Percentiles rank a stretch among this genome's conserved stretches.
phyloP scores from a whole-genome alignment of 2,888 invertebrate species.

The Macaria liturata region DNA sequence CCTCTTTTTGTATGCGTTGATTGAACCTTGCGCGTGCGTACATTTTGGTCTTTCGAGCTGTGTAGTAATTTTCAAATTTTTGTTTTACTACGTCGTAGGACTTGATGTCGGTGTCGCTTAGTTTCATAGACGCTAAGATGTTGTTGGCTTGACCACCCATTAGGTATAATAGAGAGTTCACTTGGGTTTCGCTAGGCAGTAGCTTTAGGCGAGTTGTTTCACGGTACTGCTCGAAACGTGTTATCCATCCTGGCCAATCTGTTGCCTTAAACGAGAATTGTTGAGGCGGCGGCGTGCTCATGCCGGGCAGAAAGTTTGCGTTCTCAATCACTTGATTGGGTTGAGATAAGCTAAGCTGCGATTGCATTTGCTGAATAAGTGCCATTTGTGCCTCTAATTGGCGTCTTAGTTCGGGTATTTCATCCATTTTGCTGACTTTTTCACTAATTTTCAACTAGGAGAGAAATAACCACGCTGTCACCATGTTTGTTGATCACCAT shows the following conservation, averaged over 20 bases:
- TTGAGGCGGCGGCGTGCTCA: constrained; percentile 8
- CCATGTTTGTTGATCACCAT: too few relatives aligned
- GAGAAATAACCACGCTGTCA: background rate
- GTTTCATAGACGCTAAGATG: constrained; percentile 1
- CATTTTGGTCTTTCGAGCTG: constrained; percentile 6
- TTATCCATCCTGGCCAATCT: constrained; percentile 5
- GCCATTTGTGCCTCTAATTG: constrained; percentile 3
- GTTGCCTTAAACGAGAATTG: constrained; percentile 2
- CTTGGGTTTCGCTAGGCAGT: constrained; percentile 8
- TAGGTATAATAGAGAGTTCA: constrained; percentile 2
- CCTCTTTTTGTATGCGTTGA: background rate
- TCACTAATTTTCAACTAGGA: background rate
- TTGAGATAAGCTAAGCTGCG: background rate
- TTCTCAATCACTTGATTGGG: background rate
- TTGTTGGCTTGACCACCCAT: constrained; percentile 9
- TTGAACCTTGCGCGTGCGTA: constrained; percentile 4
- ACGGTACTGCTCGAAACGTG: constrained; percentile 4
- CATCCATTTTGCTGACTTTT: constrained; percentile 4
- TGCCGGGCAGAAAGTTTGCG: constrained; percentile 2
- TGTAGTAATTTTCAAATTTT: constrained; percentile 6
- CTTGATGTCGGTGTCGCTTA: background rate
- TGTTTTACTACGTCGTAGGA: constrained; percentile 2
- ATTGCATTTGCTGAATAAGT: background rate
- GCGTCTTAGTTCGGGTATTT: constrained; percentile 1
- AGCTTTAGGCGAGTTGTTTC: constrained; percentile 6